These are phyloP conservation scores for Andrena praecox DNA, from an alignment of 2,888 invertebrate species.

Conservation along the genomic window DNA sequence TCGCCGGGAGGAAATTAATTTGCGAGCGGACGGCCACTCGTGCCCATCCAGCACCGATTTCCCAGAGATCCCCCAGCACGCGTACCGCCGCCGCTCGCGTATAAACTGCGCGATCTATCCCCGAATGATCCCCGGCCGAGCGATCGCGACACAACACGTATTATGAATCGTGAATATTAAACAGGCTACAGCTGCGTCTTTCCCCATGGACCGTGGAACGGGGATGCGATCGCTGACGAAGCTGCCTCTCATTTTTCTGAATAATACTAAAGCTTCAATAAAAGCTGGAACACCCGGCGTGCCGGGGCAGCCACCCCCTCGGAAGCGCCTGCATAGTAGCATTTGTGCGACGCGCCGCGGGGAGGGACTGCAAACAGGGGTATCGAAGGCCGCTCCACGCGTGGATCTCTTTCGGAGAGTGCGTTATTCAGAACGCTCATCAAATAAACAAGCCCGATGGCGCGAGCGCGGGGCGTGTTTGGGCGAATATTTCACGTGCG, in stretches of 20 bases:
- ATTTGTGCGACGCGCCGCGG: not conserved
- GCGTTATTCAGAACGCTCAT: not conserved
- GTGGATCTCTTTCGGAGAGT: not conserved
- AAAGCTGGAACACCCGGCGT: too few relatives aligned
- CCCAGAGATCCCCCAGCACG: not conserved
- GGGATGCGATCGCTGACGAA: not conserved
- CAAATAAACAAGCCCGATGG: not conserved
- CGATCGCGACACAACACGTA: too few relatives aligned
- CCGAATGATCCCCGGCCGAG: not conserved
- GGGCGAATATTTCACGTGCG: not conserved
- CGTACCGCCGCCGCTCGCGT: not conserved
- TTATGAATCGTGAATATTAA: constrained; percentile 13
- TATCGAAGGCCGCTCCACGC: not conserved
- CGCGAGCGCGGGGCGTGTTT: not conserved
- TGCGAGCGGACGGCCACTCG: not conserved
- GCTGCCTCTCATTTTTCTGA: too few relatives aligned
- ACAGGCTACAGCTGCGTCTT: not conserved
- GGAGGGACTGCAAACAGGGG: not conserved
- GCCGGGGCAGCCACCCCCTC: not conserved
- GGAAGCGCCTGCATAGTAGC: not conserved
- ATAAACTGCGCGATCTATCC: not conserved
- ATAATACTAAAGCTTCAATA: too few relatives aligned
- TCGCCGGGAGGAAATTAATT: constrained; percentile 25
- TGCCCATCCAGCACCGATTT: not conserved
- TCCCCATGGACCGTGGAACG: not conserved